These are phyloP conservation scores for Lepetodrilus schrolli DNA, from an alignment of 2,888 invertebrate genomes.

Conservation along the genomic window DNA sequence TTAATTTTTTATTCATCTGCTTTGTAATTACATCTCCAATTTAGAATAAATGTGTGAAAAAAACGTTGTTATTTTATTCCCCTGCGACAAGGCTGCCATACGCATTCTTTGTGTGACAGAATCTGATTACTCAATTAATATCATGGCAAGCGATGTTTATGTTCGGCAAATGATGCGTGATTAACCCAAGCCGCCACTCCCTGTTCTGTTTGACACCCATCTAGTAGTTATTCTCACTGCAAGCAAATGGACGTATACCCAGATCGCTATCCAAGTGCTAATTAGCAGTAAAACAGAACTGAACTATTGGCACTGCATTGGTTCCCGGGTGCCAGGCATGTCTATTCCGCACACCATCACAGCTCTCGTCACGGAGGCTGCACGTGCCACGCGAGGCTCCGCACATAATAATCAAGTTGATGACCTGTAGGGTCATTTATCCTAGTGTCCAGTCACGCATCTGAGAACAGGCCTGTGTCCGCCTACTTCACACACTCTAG, in stretches of 20 bases:
- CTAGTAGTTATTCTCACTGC: not conserved
- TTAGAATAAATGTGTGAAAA: too few relatives aligned
- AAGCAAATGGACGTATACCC: not conserved
- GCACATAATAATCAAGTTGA: conserved; percentile 8
- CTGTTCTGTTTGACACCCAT: not conserved
- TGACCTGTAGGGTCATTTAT: conserved; percentile 23
- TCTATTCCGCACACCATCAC: conserved; percentile 8
- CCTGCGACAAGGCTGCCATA: too few relatives aligned
- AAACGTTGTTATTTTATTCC: too few relatives aligned
- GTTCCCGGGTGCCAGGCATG: not conserved
- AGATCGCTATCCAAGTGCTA: not conserved
- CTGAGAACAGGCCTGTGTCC: not conserved
- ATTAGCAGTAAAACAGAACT: conserved; percentile 4
- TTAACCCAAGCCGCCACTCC: not conserved
- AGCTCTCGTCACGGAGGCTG: not conserved
- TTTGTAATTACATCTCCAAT: too few relatives aligned
- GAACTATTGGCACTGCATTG: not conserved
- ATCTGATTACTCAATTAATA: not conserved
- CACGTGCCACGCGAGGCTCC: not conserved
- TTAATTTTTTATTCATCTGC: too few relatives aligned
- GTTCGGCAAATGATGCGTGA: not conserved
- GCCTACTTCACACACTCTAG: conserved; percentile 16
- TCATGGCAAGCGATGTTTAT: not conserved
- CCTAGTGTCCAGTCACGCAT: not conserved
- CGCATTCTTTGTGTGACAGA: too few relatives aligned